Evolutionary conservation across 2,888 invertebrate species (phyloP).

Genomic region (Heliconius cydno): DNA sequence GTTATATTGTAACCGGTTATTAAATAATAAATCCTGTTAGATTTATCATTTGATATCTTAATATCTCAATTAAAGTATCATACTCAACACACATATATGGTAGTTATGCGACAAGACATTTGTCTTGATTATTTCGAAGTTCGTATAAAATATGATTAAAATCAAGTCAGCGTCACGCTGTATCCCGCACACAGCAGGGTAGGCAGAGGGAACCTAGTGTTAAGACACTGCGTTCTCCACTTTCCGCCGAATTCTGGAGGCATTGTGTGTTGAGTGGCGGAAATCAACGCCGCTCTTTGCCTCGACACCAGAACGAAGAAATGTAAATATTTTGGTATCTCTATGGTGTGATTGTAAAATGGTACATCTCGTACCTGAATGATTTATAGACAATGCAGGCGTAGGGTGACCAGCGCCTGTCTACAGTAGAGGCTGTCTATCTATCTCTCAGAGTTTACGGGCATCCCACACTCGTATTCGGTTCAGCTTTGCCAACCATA

Average conservation of each 20-base stretch:
- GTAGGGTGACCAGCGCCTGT: constrained; percentile 37
- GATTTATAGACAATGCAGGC: constrained; percentile 37
- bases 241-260: too few species aligned
- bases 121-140: neutral
- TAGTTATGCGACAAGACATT: neutral
- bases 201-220: too few species aligned
- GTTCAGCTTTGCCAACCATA: constrained; percentile 19
- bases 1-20: neutral
- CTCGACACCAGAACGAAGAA: too few species aligned
- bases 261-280: too few species aligned
- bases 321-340: too few species aligned
- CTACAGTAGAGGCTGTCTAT: constrained; percentile 33
- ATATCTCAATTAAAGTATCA: too few species aligned
- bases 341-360: constrained; percentile 4
- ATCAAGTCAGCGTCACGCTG: too few species aligned
- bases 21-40: neutral
- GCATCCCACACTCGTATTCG: constrained; percentile 29
- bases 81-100: neutral
- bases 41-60: neutral
- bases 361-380: constrained; percentile 8
- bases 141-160: neutral
- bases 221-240: too few species aligned
- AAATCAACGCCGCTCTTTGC: too few species aligned
- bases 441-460: constrained; percentile 35
- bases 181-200: too few species aligned